phyloP scores from a whole-genome alignment of 2,797 vertebrate species.

The Zalophus californianus region DNA sequence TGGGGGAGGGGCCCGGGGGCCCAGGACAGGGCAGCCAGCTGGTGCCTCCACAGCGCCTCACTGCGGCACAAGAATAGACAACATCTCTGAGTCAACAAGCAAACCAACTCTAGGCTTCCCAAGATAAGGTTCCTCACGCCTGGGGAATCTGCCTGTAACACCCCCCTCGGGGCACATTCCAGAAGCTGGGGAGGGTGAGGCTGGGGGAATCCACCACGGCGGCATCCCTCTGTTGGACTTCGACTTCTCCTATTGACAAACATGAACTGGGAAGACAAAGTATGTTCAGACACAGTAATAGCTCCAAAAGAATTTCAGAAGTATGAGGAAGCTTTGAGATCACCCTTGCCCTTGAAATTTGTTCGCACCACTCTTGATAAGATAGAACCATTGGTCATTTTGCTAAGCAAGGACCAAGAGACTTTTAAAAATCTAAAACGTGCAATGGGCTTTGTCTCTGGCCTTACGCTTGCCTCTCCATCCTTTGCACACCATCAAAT shows the following conservation, averaged over 20 bases:
- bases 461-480: no score
- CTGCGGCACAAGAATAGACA: background rate
- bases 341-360: background rate
- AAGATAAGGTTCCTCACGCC: background rate
- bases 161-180: background rate
- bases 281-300: background rate
- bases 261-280: background rate
- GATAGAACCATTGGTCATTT: background rate
- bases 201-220: background rate
- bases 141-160: background rate
- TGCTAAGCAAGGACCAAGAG: background rate
- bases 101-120: background rate
- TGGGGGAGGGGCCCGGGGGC: fast-evolving
- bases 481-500: background rate
- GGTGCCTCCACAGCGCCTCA: background rate
- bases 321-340: slow-evolving; percentile 15
- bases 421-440: background rate
- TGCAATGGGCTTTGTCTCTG: background rate
- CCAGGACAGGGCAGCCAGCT: background rate
- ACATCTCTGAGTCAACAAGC: background rate
- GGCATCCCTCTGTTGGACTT: background rate
- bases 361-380: background rate
- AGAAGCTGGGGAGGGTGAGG: fast-evolving
- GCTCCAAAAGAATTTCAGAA: slow-evolving; percentile 32
- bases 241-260: background rate